Evolutionary conservation across 2,113 vertebrate species (phyloP).

Genomic region (human): GRCh38 chr3:73604001-73604500

Average conservation of each 20-base stretch:
- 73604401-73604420: neutral
- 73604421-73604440: neutral
- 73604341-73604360: neutral
- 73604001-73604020: neutral
- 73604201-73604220: neutral
- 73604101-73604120: neutral
- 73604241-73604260: neutral
- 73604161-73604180: neutral
- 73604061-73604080: neutral
- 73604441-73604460: neutral
- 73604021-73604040: neutral
- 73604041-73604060: neutral
- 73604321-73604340: neutral
- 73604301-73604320: rapidly evolving
- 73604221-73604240: neutral
- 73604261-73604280: neutral
- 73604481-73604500: neutral
- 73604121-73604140: too few relatives aligned
- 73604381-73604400: neutral
- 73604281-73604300: neutral
- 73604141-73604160: neutral
- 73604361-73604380: neutral
- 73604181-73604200: neutral
- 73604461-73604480: neutral
- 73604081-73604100: neutral